phyloP scores from a whole-genome alignment of 2,888 invertebrate genomes.

The Lasioglossum calceatum region DNA sequence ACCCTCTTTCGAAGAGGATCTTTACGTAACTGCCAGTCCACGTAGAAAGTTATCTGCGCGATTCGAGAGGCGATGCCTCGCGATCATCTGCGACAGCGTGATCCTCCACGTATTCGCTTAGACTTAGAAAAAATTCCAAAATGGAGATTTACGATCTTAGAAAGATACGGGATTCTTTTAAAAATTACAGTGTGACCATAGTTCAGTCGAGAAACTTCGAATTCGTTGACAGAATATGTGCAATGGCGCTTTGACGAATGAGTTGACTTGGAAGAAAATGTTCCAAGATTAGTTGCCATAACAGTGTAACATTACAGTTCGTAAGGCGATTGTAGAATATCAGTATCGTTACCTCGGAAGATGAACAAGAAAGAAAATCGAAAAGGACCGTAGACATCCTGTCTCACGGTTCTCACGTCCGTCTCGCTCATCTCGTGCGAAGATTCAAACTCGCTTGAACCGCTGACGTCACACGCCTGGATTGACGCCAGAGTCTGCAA shows the following conservation, averaged over 20 bases:
- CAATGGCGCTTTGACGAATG: too few relatives aligned
- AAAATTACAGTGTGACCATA: too few relatives aligned
- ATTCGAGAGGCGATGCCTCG: background rate
- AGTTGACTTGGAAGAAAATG: too few relatives aligned
- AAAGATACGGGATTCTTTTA: too few relatives aligned
- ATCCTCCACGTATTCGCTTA: background rate
- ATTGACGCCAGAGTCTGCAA: slow-evolving; percentile 30
- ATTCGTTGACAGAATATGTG: too few relatives aligned
- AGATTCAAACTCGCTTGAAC: slow-evolving; percentile 59
- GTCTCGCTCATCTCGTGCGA: slow-evolving; percentile 49
- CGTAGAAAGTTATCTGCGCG: slow-evolving; percentile 1
- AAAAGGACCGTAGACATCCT: slow-evolving; percentile 44
- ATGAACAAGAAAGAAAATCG: slow-evolving; percentile 43
- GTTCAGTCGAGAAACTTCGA: too few relatives aligned
- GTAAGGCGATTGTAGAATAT: background rate
- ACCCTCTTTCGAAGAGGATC: background rate
- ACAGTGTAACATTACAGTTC: background rate
- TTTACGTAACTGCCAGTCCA: slow-evolving; percentile 14
- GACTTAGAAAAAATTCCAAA: too few relatives aligned
- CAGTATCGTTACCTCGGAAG: background rate
- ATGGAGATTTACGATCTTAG: too few relatives aligned
- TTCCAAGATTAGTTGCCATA: too few relatives aligned
- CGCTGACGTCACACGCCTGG: slow-evolving; percentile 68
- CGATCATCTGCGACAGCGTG: background rate
- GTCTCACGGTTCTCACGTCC: slow-evolving; percentile 59